Evolutionary conservation across 1,140 invertebrate genomes (phyloP), one percentile per base, ranked within the genome.

Genomic region (Bombus superbus): DNA sequence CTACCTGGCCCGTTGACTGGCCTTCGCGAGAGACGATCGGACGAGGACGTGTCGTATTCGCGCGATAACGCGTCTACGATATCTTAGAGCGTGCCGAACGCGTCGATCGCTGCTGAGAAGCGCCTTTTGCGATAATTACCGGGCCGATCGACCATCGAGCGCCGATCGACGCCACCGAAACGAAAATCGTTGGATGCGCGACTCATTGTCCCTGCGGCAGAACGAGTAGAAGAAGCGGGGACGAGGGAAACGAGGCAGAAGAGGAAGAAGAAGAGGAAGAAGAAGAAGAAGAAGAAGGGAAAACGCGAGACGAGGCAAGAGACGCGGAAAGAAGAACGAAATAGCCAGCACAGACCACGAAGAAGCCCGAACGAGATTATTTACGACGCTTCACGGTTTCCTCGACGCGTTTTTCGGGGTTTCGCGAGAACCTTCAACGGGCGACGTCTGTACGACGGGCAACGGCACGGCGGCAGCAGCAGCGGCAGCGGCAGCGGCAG

Each of bases 341-440:
- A 35, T 32, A 47, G 11, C 4, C 13, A n/a, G 13, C 5, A 25
- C 11, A 28, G 59, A 66, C 35, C 38, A 28, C n/a, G 40, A 59
- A 62, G 44, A 81, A 76, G 32, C 62, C 62, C 59, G 28, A 40
- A 53, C 35, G 18, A 59, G 62, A 76, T 78, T 78, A 78, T 78
- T 77, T 83, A 83, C 74, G 73, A 59, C 40, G 47, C 44, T 69
- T 78, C 38, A 59, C 66, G 40, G 75, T 84, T 84, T 84, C 40
- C 75, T 35, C 75, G 75, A 28, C 32, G 66, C 40, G 66, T 79
- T 84, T 84, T 84, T 84, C 82, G 64, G 59, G 75, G 75, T 79
- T 79, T 47, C 72, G 32, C 81, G 59, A 40, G 77, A 66, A 79
- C 40, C 32, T 66, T 83, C 73, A 32, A 75, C 53, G 10, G 11